These are phyloP conservation scores for Neosilurus hyrtlii DNA, from an alignment of 2,797 vertebrate species.

Conservation along the genomic window DNA sequence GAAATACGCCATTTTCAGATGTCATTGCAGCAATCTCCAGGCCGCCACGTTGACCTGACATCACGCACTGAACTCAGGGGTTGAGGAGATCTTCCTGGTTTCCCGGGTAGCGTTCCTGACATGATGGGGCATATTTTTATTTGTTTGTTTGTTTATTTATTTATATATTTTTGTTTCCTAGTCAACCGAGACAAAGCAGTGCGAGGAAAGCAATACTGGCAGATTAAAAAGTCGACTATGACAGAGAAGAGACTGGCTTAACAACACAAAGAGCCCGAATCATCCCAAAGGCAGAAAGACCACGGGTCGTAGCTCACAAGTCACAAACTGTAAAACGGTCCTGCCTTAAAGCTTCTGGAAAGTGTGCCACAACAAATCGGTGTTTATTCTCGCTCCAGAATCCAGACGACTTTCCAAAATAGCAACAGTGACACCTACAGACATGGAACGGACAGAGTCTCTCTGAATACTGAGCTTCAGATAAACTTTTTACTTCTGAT, in stretches of 20 bases:
- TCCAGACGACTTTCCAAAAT: slow-evolving; percentile 19
- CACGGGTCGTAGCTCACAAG: not conserved
- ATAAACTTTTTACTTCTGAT: not conserved
- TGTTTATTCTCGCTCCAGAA: slow-evolving; percentile 17
- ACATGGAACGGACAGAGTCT: not conserved
- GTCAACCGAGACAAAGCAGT: not conserved
- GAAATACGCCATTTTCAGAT: not conserved
- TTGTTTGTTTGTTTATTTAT: not conserved
- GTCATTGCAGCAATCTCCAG: not conserved
- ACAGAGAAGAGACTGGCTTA: not conserved
- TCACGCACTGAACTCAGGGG: no score
- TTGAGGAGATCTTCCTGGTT: not conserved
- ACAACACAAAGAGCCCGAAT: not conserved
- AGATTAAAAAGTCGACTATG: slow-evolving; percentile 4
- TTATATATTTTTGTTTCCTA: not conserved
- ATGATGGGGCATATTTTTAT: not conserved
- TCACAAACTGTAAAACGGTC: slow-evolving; percentile 17
- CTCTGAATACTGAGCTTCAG: no score
- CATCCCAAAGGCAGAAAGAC: slow-evolving; percentile 7
- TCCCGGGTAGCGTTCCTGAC: not conserved
- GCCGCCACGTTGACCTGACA: not conserved
- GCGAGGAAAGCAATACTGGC: not conserved
- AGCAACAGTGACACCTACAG: slow-evolving; percentile 72
- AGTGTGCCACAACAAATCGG: slow-evolving; percentile 19
- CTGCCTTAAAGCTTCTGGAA: not conserved